Evolutionary conservation across 2,888 invertebrate species (phyloP).

Genomic region (Aporophyla nigra): DNA sequence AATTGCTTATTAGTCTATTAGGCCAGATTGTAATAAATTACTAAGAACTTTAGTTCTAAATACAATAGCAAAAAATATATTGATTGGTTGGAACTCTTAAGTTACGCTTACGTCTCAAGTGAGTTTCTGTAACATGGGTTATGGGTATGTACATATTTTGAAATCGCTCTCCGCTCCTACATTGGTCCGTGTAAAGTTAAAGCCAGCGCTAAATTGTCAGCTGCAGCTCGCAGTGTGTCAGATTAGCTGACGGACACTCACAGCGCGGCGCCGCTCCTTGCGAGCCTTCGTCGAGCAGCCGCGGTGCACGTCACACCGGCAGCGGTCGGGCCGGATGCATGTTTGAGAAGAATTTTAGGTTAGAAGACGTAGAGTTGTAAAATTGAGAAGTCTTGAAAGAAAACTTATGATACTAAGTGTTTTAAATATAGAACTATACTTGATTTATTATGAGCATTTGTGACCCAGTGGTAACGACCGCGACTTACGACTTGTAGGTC

Average conservation of each 20-base stretch:
- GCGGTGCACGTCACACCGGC: background rate
- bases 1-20: no score
- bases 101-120: no score
- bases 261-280: constrained; percentile 11
- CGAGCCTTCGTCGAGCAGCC: constrained; percentile 27
- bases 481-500: no score
- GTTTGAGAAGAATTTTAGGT: background rate
- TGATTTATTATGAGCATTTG: no score
- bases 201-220: constrained; percentile 76
- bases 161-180: constrained; percentile 30
- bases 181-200: constrained; percentile 37
- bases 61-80: no score
- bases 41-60: no score
- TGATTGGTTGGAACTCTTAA: no score
- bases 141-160: no score
- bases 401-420: background rate
- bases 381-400: background rate
- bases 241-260: constrained; percentile 71
- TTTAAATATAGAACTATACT: no score
- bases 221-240: constrained; percentile 69
- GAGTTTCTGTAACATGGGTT: no score
- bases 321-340: background rate
- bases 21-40: no score
- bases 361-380: background rate
- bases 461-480: no score